Percentiles rank a stretch among this genome's conserved stretches.
Evolutionary conservation across 2,888 invertebrate genomes (phyloP).

Genomic region (Suillia variegata): DNA sequence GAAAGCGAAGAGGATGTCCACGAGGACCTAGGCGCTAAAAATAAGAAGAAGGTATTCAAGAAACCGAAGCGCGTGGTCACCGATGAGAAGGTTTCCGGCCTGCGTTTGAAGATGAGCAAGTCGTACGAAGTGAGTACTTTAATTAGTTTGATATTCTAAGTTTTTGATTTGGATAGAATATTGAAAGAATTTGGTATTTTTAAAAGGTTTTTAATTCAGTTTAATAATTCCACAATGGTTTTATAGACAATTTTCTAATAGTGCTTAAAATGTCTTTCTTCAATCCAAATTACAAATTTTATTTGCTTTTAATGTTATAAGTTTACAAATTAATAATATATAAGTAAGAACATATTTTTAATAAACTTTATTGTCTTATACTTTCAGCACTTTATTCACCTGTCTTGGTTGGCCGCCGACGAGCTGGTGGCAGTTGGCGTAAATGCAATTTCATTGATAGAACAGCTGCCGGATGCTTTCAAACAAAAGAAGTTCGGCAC

Average conservation of each 20-base stretch:
- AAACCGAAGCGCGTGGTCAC: constrained; percentile 20
- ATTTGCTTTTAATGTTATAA: too few relatives aligned
- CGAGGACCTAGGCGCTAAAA: too few relatives aligned
- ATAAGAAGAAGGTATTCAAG: constrained; percentile 16
- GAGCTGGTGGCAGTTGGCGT: constrained; percentile 81
- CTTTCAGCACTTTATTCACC: constrained; percentile 74
- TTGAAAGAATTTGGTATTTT: neutral
- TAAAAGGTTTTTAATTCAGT: too few relatives aligned
- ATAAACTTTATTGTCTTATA: constrained; percentile 2
- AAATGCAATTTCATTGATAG: constrained; percentile 71
- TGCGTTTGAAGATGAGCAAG: constrained; percentile 36
- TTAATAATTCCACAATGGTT: too few relatives aligned
- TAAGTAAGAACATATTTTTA: constrained; percentile 8
- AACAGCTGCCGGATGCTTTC: constrained; percentile 74
- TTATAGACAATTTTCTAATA: too few relatives aligned
- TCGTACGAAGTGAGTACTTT: constrained; percentile 40
- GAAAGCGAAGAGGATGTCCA: neutral
- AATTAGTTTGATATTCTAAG: neutral
- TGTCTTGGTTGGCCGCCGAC: constrained; percentile 70
- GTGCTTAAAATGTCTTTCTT: too few relatives aligned
- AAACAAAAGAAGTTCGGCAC: constrained; percentile 70
- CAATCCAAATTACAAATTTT: too few relatives aligned
- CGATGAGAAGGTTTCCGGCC: constrained; percentile 24
- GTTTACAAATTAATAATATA: too few relatives aligned
- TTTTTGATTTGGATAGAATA: neutral